A percentile compares a stretch with the other conserved stretches of the same genome.
phyloP scores from a whole-genome alignment of 2,797 vertebrate genomes.

The Cyprinella venusta region DNA sequence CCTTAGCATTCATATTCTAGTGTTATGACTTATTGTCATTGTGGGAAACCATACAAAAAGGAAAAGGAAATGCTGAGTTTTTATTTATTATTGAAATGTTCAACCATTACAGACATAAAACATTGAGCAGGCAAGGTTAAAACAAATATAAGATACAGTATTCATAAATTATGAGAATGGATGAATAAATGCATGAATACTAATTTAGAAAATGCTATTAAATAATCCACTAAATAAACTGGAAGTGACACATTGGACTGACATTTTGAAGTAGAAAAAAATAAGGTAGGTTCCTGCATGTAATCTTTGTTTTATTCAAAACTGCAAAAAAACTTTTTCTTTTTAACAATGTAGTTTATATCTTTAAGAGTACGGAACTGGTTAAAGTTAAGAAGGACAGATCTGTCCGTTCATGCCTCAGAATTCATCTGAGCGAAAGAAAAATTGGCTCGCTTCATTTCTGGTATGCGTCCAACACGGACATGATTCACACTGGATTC shows the following conservation, averaged over 20 bases:
- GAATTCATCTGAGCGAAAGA: constrained; percentile 62
- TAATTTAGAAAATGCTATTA: not conserved
- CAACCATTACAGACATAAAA: not conserved
- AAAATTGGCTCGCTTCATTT: constrained; percentile 67
- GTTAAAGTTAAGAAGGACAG: constrained; percentile 61
- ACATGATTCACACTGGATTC: constrained; percentile 61
- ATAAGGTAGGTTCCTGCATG: not conserved
- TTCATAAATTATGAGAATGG: not conserved
- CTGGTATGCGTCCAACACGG: constrained; percentile 67
- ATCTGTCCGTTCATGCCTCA: constrained; percentile 67
- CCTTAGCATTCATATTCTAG: constrained; percentile 71
- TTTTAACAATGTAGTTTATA: not conserved
- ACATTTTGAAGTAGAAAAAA: not conserved
- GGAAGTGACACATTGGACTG: not conserved
- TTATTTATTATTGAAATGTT: not conserved
- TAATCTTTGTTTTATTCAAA: not conserved
- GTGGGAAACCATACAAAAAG: constrained; percentile 60
- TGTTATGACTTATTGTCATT: constrained; percentile 69
- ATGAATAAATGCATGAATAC: not conserved
- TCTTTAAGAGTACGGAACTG: constrained; percentile 52
- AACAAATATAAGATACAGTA: not conserved
- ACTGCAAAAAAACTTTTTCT: not conserved
- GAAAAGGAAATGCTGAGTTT: not conserved
- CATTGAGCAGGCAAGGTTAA: not conserved
- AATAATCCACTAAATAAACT: not conserved